Percentiles rank a stretch among this genome's conserved stretches.
These are phyloP conservation scores for Jacana jacana DNA, from an alignment of 2,113 vertebrate species.

Conservation along the genomic window DNA sequence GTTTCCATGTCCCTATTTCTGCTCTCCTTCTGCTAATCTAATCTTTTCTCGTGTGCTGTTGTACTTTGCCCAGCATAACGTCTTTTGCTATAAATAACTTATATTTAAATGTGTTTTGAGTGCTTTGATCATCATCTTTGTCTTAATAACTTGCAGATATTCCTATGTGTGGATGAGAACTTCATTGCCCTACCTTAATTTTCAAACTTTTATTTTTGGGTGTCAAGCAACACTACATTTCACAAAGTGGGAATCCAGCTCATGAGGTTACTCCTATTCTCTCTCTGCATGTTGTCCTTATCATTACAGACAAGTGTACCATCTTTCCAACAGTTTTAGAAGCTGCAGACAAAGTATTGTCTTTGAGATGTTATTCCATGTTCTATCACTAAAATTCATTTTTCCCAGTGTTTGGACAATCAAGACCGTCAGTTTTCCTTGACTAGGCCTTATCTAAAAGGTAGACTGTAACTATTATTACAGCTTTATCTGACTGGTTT, in stretches of 20 bases:
- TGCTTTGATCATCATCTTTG: not conserved
- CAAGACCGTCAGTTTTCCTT: not conserved
- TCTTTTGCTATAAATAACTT: not conserved
- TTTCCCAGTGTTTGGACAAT: not conserved
- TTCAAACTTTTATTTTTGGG: not conserved
- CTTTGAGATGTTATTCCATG: not conserved
- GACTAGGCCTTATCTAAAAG: not conserved
- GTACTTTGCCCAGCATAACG: not conserved
- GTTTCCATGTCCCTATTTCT: not conserved
- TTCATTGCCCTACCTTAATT: not conserved
- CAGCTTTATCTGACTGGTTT: not conserved
- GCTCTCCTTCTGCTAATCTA: not conserved
- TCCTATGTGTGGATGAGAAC: not conserved
- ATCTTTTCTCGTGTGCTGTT: not conserved
- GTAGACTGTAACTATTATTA: not conserved
- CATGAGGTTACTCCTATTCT: not conserved
- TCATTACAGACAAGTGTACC: not conserved
- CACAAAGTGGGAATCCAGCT: not conserved
- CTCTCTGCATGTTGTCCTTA: not conserved
- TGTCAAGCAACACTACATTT: not conserved
- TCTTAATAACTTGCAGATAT: not conserved
- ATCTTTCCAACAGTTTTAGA: not conserved
- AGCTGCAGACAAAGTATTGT: not conserved
- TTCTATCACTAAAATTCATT: not conserved
- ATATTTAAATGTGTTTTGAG: not conserved